These are phyloP conservation scores for Dinomys branickii DNA, from an alignment of 2,113 vertebrate genomes.

Conservation along the genomic window DNA sequence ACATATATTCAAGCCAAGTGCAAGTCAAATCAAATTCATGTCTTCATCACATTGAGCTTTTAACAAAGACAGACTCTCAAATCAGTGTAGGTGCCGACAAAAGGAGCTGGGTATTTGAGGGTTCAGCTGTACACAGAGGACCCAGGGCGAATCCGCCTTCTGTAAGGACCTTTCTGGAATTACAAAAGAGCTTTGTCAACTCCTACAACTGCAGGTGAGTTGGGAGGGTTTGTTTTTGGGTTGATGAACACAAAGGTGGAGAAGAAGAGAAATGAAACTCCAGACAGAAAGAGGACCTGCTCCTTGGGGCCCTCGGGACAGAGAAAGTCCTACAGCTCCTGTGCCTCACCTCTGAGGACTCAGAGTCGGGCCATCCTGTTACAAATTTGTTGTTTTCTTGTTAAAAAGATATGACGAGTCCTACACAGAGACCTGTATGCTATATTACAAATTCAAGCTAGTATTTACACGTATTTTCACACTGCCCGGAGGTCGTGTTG, in stretches of 20 bases:
- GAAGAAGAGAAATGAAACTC: background rate
- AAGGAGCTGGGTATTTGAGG: background rate
- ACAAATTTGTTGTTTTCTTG: background rate
- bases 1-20: conserved; percentile 12
- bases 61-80: background rate
- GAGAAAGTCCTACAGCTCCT: background rate
- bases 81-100: background rate
- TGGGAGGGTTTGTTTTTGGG: background rate
- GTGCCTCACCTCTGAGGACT: background rate
- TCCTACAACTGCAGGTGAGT: background rate
- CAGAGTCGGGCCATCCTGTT: background rate
- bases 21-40: conserved; percentile 31
- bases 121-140: background rate
- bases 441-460: background rate
- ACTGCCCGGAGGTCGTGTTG: background rate
- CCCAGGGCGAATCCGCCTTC: background rate
- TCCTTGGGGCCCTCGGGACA: background rate
- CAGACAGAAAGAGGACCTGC: background rate
- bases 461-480: background rate
- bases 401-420: background rate
- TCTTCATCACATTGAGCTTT: background rate
- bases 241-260: background rate
- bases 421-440: background rate
- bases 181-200: background rate
- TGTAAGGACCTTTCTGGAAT: background rate